These are phyloP conservation scores for Lithosia quadra DNA, from an alignment of 2,888 invertebrate species.

Conservation along the genomic window DNA sequence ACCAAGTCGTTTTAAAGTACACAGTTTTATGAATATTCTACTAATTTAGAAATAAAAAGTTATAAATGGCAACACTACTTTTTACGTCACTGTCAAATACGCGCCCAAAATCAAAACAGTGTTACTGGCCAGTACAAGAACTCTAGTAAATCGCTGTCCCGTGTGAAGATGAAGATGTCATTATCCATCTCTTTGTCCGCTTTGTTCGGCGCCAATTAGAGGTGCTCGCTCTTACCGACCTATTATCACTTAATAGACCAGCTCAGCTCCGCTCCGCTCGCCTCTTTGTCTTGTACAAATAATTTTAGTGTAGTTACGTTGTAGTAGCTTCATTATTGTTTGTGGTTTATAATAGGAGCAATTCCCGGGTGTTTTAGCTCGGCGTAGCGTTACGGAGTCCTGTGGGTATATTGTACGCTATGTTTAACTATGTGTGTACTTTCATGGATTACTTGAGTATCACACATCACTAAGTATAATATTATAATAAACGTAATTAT, in stretches of 20 bases:
- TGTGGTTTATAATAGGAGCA: constrained; percentile 18
- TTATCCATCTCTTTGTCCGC: constrained; percentile 67
- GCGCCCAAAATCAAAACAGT: constrained; percentile 5
- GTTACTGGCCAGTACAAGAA: constrained; percentile 6
- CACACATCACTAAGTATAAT: no score
- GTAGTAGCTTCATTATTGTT: constrained; percentile 23
- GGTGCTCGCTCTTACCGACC: constrained; percentile 29
- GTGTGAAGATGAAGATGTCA: constrained; percentile 68
- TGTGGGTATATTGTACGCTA: constrained; percentile 2
- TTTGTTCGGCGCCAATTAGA: constrained; percentile 78
- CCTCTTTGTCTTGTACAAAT: constrained; percentile 68
- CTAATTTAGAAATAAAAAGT: neutral
- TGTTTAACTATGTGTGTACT: neutral
- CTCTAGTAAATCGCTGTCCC: constrained; percentile 21
- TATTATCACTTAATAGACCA: constrained; percentile 76
- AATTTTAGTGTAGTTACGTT: constrained; percentile 59
- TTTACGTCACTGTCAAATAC: constrained; percentile 8
- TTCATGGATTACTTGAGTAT: neutral
- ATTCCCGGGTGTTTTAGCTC: constrained; percentile 7
- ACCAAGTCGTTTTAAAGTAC: no score
- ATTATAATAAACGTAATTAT: constrained; percentile 1
- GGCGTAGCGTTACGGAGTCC: neutral
- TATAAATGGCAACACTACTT: neutral
- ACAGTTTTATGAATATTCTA: no score
- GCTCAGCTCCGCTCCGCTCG: constrained; percentile 60